Percentiles rank a stretch among this genome's conserved stretches.
Conservation (phyloP, 2,888 invertebrate species). For the Platypus cylindrus region DNA sequence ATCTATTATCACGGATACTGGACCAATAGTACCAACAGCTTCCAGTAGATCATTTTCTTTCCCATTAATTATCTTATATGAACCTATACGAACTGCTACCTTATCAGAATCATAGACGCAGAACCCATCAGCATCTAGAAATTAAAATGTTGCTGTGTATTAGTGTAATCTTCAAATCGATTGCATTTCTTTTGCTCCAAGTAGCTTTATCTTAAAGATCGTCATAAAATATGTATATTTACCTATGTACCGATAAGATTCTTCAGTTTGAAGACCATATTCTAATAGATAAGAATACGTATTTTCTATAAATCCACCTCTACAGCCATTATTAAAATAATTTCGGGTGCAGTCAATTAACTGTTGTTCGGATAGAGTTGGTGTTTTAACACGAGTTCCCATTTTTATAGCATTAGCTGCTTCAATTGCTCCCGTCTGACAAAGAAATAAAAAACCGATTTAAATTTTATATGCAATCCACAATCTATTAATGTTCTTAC, state of each 20-base stretch:
- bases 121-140: not conserved
- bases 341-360: constrained; percentile 38
- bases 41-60: too few species aligned
- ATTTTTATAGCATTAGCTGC: constrained; percentile 39
- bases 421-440: constrained; percentile 42
- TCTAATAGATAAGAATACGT: constrained; percentile 33
- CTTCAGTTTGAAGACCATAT: constrained; percentile 17
- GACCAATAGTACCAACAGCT: constrained; percentile 2
- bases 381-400: constrained; percentile 34
- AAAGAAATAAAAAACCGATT: not conserved
- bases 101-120: not conserved
- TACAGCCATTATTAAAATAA: constrained; percentile 40
- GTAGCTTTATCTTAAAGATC: too few species aligned
- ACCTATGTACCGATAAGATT: constrained; percentile 16
- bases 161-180: too few species aligned
- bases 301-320: constrained; percentile 39
- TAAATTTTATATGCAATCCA: not conserved
- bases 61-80: too few species aligned
- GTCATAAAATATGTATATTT: too few species aligned
- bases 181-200: too few species aligned
- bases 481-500: constrained; percentile 9
- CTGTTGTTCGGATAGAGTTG: constrained; percentile 43
- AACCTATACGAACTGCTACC: too few species aligned
- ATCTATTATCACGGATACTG: not conserved
- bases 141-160: too few species aligned